Evolutionary conservation across 2,888 invertebrate genomes (phyloP).

Genomic region (Dromius quadrimaculatus): DNA sequence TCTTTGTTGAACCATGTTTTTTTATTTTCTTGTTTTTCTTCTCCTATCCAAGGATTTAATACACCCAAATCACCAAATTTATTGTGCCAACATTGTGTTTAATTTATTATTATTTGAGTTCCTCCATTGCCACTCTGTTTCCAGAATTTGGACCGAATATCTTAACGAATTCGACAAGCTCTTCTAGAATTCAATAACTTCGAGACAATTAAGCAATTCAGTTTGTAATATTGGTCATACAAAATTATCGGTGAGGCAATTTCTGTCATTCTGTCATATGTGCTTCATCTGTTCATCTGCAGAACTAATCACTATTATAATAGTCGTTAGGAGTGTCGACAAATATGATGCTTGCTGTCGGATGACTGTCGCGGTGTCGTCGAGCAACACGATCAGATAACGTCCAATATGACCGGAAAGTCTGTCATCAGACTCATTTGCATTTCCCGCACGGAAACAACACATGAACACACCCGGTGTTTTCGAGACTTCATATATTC

Average conservation of each 20-base stretch:
- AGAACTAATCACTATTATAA: conserved; percentile 12
- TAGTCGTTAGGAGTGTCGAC: not conserved
- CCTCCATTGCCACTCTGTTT: conserved; percentile 23
- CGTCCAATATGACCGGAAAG: conserved; percentile 34
- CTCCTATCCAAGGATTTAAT: too few relatives aligned
- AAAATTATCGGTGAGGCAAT: not conserved
- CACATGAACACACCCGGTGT: conserved; percentile 22
- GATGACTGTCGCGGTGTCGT: not conserved
- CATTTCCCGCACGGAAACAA: conserved; percentile 23
- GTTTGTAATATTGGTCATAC: too few relatives aligned
- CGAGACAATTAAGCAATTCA: too few relatives aligned
- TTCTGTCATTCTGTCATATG: not conserved
- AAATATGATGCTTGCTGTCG: not conserved
- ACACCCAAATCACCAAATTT: too few relatives aligned
- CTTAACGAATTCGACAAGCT: conserved; percentile 16
- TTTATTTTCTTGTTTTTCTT: too few relatives aligned
- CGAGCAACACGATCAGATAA: conserved; percentile 7
- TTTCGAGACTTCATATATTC: too few relatives aligned
- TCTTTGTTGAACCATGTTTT: too few relatives aligned
- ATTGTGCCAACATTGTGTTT: conserved; percentile 45
- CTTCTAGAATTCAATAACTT: too few relatives aligned
- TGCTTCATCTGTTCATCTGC: not conserved
- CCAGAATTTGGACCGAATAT: conserved; percentile 10
- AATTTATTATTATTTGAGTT: conserved; percentile 52
- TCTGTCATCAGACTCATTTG: conserved; percentile 31